Evolutionary conservation across 2,888 invertebrate species (phyloP), one percentile per base, ranked within the genome.

Genomic region (Sisyra nigra): DNA sequence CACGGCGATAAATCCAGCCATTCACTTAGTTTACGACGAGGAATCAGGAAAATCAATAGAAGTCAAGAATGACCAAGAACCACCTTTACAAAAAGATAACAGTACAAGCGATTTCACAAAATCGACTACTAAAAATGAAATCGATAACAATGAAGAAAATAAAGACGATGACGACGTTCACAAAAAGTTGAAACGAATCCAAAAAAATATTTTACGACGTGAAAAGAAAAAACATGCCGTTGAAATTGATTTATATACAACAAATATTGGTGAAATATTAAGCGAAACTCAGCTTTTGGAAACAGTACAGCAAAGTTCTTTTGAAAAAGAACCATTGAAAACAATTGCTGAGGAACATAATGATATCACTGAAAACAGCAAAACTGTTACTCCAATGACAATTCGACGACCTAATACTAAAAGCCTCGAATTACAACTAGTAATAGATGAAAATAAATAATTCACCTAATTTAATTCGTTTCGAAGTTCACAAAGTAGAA

Each of bases 391-490:
- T 2, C 4, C 35, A 35, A 14, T 3, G 3, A 7, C 34, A 34
- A 37, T 37, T n/a, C 17, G 19, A 24, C 37, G 37, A 2, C 3
- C 19, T 2, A 19, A 17, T 8, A 37, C 37, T 19, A 17, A 11
- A 37, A 37, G 37, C 18, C 19, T 37, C 17, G 37, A 37, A 37
- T n/a, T 37, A n/a, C 37, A 37, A 37, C 17, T 37, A 19, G 37
- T 11, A 10, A 19, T n/a, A 6, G 17, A 37, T n/a, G 37, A 36
- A 36, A 4, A n/a, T 2, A 19, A 37, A 37, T 17, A 37, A 37
- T 18, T 37, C n/a, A n/a, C n/a, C n/a, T n/a, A n/a, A n/a, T n/a
- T n/a, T n/a, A n/a, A n/a, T n/a, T n/a, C n/a, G n/a, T n/a, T n/a
- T n/a, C n/a, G n/a, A n/a, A n/a, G n/a, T n/a, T n/a, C n/a, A n/a